These are phyloP conservation scores for Drosophila peninsularis DNA, from an alignment of 2,888 invertebrate species.

Conservation along the genomic window DNA sequence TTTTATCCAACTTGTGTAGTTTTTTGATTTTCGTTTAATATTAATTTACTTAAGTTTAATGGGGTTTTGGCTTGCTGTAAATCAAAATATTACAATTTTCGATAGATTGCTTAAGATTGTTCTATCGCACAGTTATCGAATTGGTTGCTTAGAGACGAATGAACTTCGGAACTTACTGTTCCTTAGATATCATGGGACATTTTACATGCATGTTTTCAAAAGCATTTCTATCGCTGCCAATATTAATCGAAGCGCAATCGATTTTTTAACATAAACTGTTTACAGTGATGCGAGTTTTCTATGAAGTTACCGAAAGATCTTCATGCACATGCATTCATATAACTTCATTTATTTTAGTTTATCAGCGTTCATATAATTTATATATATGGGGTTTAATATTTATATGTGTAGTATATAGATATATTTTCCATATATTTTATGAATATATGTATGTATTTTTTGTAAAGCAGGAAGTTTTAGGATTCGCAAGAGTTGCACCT, in stretches of 20 bases:
- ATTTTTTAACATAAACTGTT: neutral
- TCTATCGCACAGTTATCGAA: constrained; percentile 2
- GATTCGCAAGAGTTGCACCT: constrained; percentile 74
- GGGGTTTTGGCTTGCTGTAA: neutral
- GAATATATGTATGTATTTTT: constrained; percentile 43
- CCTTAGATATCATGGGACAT: neutral
- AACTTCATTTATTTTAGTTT: constrained; percentile 74
- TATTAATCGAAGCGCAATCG: neutral
- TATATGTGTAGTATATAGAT: constrained; percentile 53
- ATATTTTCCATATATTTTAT: constrained; percentile 31
- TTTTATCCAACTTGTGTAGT: neutral
- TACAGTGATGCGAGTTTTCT: neutral
- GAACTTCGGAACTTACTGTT: neutral
- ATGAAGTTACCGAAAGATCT: neutral
- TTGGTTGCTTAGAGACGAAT: constrained; percentile 4
- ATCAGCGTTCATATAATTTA: constrained; percentile 65
- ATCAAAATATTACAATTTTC: neutral
- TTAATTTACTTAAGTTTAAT: neutral
- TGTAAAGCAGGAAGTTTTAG: constrained; percentile 81
- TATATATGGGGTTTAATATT: constrained; percentile 49
- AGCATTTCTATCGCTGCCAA: neutral
- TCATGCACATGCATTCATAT: constrained; percentile 39
- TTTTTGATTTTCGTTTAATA: neutral
- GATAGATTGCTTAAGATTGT: neutral
- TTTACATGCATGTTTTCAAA: neutral